Evolutionary conservation across 2,888 invertebrate species (phyloP).

Genomic region (Caenorhabditis sp.): DNA sequence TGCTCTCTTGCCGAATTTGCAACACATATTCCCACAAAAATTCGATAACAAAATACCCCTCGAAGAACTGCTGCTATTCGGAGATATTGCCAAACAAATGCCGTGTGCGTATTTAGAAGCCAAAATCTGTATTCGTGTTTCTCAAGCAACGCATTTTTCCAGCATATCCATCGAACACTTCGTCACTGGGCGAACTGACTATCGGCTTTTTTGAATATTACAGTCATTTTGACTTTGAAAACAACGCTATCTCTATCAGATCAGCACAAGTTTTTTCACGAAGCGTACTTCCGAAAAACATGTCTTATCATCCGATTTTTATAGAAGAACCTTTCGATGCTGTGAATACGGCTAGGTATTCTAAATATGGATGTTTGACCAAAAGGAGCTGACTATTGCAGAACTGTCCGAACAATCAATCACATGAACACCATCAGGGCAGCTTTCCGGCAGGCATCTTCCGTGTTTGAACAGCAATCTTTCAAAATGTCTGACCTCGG

Average conservation of each 20-base stretch:
- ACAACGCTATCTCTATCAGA: slow-evolving; percentile 69
- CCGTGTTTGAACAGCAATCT: background rate
- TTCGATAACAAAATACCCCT: slow-evolving; percentile 60
- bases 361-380: background rate
- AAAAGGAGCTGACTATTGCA: background rate
- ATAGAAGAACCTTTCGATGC: slow-evolving; percentile 78
- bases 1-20: slow-evolving; percentile 77
- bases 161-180: slow-evolving; percentile 61
- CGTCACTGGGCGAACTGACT: slow-evolving; percentile 71
- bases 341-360: slow-evolving; percentile 72
- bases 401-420: slow-evolving; percentile 7
- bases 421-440: slow-evolving; percentile 11
- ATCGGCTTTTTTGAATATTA: slow-evolving; percentile 78
- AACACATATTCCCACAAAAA: slow-evolving; percentile 66
- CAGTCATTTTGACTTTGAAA: slow-evolving; percentile 70
- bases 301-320: slow-evolving; percentile 63
- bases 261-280: slow-evolving; percentile 48
- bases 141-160: too few species aligned
- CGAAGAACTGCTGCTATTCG: slow-evolving; percentile 56
- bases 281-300: slow-evolving; percentile 32
- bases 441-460: background rate
- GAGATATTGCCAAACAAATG: slow-evolving; percentile 53
- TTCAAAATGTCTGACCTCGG: background rate
- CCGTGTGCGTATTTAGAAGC: slow-evolving; percentile 24
- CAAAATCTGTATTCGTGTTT: too few species aligned